Evolutionary conservation across 2,888 invertebrate species (phyloP), one percentile per base, ranked within the genome.

Genomic region (Drosophila emarginata): DNA sequence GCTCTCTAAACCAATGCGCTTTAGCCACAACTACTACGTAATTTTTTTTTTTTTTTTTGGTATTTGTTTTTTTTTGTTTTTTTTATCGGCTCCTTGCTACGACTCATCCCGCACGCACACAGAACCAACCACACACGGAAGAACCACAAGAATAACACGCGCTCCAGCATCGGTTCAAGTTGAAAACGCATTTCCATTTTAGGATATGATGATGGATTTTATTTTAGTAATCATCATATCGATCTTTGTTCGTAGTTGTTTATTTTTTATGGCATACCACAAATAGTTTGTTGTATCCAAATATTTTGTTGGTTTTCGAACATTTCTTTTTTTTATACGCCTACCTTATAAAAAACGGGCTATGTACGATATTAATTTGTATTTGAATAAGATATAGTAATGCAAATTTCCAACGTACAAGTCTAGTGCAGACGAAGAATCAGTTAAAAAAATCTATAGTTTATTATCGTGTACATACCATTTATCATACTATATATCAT

Each of bases 301-400:
- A 53, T 54, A 63, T 67, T 23, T 67, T 52, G 72, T 73, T 76
- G 61, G 73, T 84, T 84, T 81, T 82, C 79, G 70, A 84, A 67
- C 82, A 84, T 81, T 82, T 84, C 80, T 80, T 83, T 82, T 72
- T 51, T 76, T 77, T 77, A 59, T 85, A 82, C 81, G 78, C 80
- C 77, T 57, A 59, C 18, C 53, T 21, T 21, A 1, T 11, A 15
- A 45, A 6, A 9, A 37, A 37, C 36, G 40, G 61, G 72, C 77
- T 81, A 32, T 32, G 79, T 75, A 67, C 58, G 67, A 76, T 78
- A 64, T 79, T 80, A 66, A 80, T 75, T 80, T 79, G 72, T 45
- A 53, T 37, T 78, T 63, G 67, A 75, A 39, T 39, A 37, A 58
- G 70, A 23, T 52, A 40, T 45, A 3, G 12, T 21, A 45, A 53